Evolutionary conservation across 2,113 vertebrate species (phyloP), one percentile per base, ranked within the genome.

Genomic region (Scopus umbretta): DNA sequence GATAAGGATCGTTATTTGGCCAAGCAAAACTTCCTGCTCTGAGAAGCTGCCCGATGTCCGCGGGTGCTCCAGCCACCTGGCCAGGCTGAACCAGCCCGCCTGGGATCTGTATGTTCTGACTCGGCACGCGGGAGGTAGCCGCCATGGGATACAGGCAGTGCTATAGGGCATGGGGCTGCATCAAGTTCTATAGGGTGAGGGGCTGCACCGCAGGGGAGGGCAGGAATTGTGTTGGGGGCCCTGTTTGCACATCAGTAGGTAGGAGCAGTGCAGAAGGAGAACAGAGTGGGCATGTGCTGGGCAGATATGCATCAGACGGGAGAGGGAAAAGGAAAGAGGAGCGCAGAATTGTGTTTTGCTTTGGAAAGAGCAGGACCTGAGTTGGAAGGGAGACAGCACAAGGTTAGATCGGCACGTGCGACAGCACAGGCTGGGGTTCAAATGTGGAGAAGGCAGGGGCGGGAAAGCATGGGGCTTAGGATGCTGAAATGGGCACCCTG

Each of bases 71-170:
- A 74, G 79, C 27, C 34, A 23, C 12, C 43, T 2, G 13, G 36
- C 34, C 49, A 75, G 53, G 78, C 38, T 11, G 10, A 73, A 53
- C 30, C n/a, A 81, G 80, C 61, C 65, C 1, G 2, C 53, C 34
- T 20, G 47, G 36, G 30, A 86, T 27, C 13, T 1, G 0, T 5
- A 2, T 20, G n/a, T 25, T 67, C 14, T 11, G 65, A 6, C 38
- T n/a, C 0, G 0, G 38, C 22, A 53, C 47, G 8, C 0, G 5
- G 55, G 40, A 85, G n/a, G 16, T 18, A 62, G 65, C 26, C 2
- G 9, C 3, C 29, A 4, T 1, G 26, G 56, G 27, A 52, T 5
- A 7, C 0, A 30, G 50, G 42, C 26, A 27, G 47, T 5, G 30
- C 29, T 27, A 27, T 5, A 58, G 32, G 42, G 75, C 49, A 30